Percentiles rank a stretch among this genome's conserved stretches.
These are phyloP conservation scores for Antechinus stuartii DNA, from an alignment of 2,113 vertebrate genomes.

Conservation along the genomic window DNA sequence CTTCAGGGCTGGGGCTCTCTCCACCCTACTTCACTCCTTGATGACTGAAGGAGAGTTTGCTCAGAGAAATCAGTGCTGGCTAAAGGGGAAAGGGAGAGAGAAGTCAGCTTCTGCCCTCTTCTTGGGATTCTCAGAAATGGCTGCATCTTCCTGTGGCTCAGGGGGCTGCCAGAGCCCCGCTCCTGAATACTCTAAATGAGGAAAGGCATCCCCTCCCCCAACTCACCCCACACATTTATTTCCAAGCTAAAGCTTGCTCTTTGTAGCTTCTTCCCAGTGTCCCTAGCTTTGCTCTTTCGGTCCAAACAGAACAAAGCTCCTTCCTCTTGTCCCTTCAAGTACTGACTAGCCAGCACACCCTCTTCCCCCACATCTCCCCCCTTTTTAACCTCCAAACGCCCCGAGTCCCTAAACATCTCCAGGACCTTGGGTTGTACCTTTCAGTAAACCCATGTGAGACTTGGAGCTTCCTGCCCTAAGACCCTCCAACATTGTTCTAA, in stretches of 20 bases:
- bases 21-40: too few relatives aligned
- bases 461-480: not conserved
- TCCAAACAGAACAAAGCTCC: not conserved
- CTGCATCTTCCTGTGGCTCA: too few relatives aligned
- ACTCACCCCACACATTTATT: too few relatives aligned
- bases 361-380: too few relatives aligned
- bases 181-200: not conserved
- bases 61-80: too few relatives aligned
- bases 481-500: not conserved
- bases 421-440: not conserved
- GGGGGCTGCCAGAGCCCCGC: too few relatives aligned
- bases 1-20: too few relatives aligned
- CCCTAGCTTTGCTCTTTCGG: not conserved
- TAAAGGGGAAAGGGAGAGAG: too few relatives aligned
- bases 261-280: not conserved
- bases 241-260: not conserved
- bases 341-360: too few relatives aligned
- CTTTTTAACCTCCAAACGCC: not conserved
- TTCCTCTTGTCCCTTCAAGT: not conserved
- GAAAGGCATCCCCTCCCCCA: not conserved
- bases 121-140: too few relatives aligned
- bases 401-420: not conserved
- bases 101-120: too few relatives aligned
- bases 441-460: not conserved
- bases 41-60: too few relatives aligned